These are phyloP conservation scores for Marmota flaviventris DNA, from an alignment of 2,113 vertebrate genomes.

Conservation along the genomic window DNA sequence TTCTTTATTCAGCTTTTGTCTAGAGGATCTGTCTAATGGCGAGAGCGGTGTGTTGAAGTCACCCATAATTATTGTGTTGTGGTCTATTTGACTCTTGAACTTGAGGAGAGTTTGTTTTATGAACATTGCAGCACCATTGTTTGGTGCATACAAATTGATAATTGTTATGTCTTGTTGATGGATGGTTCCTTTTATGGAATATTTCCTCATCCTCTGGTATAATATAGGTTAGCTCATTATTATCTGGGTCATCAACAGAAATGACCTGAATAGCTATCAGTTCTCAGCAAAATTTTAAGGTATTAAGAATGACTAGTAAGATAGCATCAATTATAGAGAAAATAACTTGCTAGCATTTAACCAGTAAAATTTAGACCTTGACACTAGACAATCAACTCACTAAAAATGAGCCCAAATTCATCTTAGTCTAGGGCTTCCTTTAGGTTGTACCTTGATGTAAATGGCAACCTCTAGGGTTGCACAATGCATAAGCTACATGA, in stretches of 20 bases:
- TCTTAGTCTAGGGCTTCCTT: neutral
- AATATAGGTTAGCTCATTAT: neutral
- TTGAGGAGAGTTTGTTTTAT: no score
- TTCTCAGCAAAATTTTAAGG: slow-evolving; percentile 45
- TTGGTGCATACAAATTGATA: no score
- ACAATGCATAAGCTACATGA: neutral
- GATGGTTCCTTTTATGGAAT: neutral
- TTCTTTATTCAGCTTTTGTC: no score
- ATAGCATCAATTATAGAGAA: slow-evolving; percentile 47
- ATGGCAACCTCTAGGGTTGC: neutral
- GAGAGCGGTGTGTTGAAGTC: no score
- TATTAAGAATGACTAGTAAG: neutral
- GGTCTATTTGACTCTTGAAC: no score
- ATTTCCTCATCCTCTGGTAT: slow-evolving; percentile 17
- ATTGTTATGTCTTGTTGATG: no score
- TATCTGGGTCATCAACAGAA: slow-evolving; percentile 32
- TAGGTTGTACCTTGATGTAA: neutral
- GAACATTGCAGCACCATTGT: no score
- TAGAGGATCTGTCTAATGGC: no score
- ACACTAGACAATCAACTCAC: slow-evolving; percentile 28
- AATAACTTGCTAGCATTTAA: slow-evolving; percentile 38
- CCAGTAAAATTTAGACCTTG: slow-evolving; percentile 33
- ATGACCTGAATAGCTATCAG: neutral
- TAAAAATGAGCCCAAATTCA: slow-evolving; percentile 41
- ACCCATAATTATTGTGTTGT: no score